These are phyloP conservation scores for Mechanitis mazaeus DNA, from an alignment of 2,888 invertebrate species.

Conservation along the genomic window DNA sequence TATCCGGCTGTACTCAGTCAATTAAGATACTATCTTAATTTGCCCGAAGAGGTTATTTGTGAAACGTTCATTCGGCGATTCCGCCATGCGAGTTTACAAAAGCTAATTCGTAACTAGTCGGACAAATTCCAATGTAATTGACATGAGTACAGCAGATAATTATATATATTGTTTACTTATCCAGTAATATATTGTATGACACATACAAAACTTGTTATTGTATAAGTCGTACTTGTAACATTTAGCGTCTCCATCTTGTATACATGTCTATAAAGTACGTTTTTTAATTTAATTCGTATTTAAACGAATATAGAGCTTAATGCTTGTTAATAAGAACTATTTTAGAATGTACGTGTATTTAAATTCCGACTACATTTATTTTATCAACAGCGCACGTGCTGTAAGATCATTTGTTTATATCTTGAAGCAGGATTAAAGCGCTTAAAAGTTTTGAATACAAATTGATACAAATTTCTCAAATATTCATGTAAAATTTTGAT, in stretches of 20 bases:
- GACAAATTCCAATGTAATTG: too few species aligned
- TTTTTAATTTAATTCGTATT: neutral
- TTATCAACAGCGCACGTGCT: slow-evolving; percentile 30
- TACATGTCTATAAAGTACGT: neutral
- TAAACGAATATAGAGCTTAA: slow-evolving; percentile 8
- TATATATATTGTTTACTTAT: too few species aligned
- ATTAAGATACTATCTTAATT: too few species aligned
- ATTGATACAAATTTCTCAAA: neutral
- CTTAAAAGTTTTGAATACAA: slow-evolving; percentile 11
- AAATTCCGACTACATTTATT: slow-evolving; percentile 28
- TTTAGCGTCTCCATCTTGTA: neutral
- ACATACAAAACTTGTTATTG: too few species aligned
- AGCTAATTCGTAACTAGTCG: too few species aligned
- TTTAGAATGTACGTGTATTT: slow-evolving; percentile 7
- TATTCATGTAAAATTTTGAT: neutral
- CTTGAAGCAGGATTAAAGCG: slow-evolving; percentile 22
- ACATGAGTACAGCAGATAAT: too few species aligned
- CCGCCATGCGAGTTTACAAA: too few species aligned
- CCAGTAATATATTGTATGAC: too few species aligned
- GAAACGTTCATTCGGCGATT: too few species aligned
- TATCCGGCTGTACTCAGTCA: too few species aligned
- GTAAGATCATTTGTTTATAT: slow-evolving; percentile 17
- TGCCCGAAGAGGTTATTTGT: too few species aligned
- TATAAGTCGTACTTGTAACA: too few species aligned
- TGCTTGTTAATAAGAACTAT: slow-evolving; percentile 8